Evolutionary conservation across 2,113 vertebrate genomes (phyloP).

Genomic region (Noctilio leporinus): DNA sequence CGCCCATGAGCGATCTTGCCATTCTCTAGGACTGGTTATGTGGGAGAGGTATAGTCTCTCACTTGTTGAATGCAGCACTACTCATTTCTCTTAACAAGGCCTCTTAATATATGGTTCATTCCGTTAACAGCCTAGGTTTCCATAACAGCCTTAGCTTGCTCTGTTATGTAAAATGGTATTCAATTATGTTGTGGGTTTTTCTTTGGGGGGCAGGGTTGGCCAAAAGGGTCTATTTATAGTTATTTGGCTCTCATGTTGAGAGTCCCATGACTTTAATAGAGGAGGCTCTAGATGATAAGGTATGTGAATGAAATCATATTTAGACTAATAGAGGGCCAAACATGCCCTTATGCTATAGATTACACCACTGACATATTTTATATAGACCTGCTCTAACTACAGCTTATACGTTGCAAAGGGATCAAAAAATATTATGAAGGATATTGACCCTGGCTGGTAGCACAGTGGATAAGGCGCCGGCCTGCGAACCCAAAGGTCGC

Average conservation of each 20-base stretch:
- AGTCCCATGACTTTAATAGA: not conserved
- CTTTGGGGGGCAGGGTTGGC: too few relatives aligned
- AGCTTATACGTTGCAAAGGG: not conserved
- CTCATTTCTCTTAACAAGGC: not conserved
- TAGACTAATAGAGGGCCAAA: not conserved
- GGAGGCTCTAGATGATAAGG: not conserved
- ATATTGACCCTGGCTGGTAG: not conserved
- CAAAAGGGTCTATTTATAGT: not conserved
- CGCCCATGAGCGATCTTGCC: not conserved
- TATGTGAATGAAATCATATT: slow-evolving; percentile 26
- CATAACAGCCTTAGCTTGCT: not conserved
- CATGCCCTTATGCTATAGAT: not conserved
- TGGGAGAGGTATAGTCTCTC: not conserved
- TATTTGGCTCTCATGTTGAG: not conserved
- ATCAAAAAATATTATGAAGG: not conserved
- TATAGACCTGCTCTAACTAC: not conserved
- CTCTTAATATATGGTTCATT: not conserved
- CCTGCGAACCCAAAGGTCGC: too few relatives aligned
- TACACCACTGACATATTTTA: not conserved
- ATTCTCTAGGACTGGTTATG: not conserved
- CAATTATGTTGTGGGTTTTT: not conserved
- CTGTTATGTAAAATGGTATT: not conserved
- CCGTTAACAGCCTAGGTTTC: not conserved
- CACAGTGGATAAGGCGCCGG: too few relatives aligned
- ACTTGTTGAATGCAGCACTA: not conserved